A percentile compares a stretch with the other conserved stretches of the same genome.
phyloP scores from a whole-genome alignment of 2,888 invertebrate genomes.

The Plagodis dolabraria region DNA sequence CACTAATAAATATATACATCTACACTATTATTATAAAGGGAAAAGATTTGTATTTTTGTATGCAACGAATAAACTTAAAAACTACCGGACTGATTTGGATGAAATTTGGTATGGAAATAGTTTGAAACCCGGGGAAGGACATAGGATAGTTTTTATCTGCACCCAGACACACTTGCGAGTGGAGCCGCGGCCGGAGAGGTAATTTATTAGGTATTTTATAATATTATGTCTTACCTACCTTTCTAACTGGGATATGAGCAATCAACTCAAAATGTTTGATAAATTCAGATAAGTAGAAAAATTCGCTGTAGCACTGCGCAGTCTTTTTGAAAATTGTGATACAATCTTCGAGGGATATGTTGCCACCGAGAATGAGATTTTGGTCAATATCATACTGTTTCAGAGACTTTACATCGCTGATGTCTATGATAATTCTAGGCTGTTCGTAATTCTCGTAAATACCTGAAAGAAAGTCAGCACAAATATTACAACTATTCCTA shows the following conservation, averaged over 20 bases:
- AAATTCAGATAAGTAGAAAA: conserved; percentile 81
- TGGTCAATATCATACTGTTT: conserved; percentile 64
- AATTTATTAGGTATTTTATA: too few relatives aligned
- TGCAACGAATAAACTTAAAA: too few relatives aligned
- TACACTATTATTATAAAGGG: too few relatives aligned
- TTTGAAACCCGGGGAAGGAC: too few relatives aligned
- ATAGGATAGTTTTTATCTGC: too few relatives aligned
- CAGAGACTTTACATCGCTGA: conserved; percentile 60
- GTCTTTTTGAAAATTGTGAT: conserved; percentile 72
- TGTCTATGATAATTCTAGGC: conserved; percentile 64
- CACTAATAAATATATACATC: too few relatives aligned
- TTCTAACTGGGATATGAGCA: conserved; percentile 87
- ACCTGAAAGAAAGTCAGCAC: conserved; percentile 58
- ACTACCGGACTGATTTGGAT: too few relatives aligned
- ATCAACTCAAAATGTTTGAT: conserved; percentile 85
- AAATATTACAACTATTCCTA: too few relatives aligned
- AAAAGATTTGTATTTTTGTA: too few relatives aligned
- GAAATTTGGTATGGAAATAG: too few relatives aligned
- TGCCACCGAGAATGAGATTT: conserved; percentile 83
- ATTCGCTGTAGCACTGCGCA: conserved; percentile 63
- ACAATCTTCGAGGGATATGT: conserved; percentile 82
- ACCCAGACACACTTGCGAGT: too few relatives aligned
- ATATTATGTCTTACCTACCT: conserved; percentile 75
- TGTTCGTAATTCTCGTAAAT: conserved; percentile 61
- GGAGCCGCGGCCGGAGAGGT: too few relatives aligned